Base-by-base conservation (phyloP, 2,888 invertebrate species). In the Lamellibrachia satsuma region DNA sequence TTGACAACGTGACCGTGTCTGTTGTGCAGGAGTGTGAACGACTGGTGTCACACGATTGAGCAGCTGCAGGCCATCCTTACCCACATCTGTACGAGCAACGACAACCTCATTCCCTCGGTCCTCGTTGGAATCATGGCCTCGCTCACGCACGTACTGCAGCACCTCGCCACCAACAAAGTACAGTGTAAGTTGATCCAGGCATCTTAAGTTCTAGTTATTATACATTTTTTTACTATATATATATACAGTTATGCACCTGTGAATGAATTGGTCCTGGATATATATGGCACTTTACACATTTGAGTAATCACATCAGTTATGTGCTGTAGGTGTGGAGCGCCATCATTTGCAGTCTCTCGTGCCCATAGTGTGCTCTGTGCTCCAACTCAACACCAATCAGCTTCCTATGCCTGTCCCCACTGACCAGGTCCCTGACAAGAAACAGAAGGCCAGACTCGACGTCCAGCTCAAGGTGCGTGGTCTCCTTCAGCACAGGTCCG, bases 81-180 rank as follows among this genome's bases (percentile, higher is more conserved):
- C 1, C 94, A 95, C 93, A 95, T 95, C 7, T 94, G 94, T 92
- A 92, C 94, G 90, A 95, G 94, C 93, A 95, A 95, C 75, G 95
- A 95, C 90, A 94, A 94, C 9, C 93, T 95, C 11, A 93, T 96
- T 11, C 96, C 96, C 0, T 95, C 95, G 15, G 94, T 96, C 91
- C 96, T 96, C 94, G 95, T 96, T 11, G 96, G 96, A 0, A 93
- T 96, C 57, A 93, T 96, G 3, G 96, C 95, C 7, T 92, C 95
- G 0, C 93, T 95, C 27, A 95, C 95, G 3, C 92, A 95, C 39
- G 93, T 95, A 8, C 92, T 96, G 91, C 96, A 96, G 92, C 94
- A 95, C 57, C 75, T 75, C 75, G 75, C 75, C 11, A 22, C 75
- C 22, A 75, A 75, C 75, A 75, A 75, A 15, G 22, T 75, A 15